Evolutionary conservation across 2,113 vertebrate genomes (phyloP).

Genomic region (Pseudonaja textilis): DNA sequence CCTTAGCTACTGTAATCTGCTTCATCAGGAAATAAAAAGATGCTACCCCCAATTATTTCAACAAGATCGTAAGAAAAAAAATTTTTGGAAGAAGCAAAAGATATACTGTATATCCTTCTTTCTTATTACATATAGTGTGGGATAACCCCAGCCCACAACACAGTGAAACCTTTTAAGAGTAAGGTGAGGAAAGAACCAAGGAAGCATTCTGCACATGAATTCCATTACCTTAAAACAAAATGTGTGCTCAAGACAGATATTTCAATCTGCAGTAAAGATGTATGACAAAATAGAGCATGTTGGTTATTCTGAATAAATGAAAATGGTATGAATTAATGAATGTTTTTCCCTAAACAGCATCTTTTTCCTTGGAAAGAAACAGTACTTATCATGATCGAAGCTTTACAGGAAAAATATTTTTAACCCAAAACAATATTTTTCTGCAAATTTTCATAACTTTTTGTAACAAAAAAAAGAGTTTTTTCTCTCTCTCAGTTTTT

Average conservation of each 20-base stretch:
- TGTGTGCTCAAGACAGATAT: neutral
- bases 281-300: neutral
- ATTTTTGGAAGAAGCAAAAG: too few species aligned
- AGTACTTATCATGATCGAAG: neutral
- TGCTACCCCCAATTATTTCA: neutral
- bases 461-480: neutral
- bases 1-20: neutral
- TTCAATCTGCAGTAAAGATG: neutral
- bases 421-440: neutral
- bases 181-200: neutral
- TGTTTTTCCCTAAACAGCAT: neutral
- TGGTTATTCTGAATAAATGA: neutral
- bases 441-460: neutral
- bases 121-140: neutral
- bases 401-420: conserved; percentile 6
- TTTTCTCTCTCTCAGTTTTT: neutral
- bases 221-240: neutral
- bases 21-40: neutral
- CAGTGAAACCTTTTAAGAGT: neutral
- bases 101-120: neutral
- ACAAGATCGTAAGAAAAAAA: neutral
- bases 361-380: neutral
- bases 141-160: neutral
- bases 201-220: neutral
- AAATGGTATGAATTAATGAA: neutral